Evolutionary conservation across 1,140 invertebrate species (phyloP).

Genomic region (Drosophila lacertosa): DNA sequence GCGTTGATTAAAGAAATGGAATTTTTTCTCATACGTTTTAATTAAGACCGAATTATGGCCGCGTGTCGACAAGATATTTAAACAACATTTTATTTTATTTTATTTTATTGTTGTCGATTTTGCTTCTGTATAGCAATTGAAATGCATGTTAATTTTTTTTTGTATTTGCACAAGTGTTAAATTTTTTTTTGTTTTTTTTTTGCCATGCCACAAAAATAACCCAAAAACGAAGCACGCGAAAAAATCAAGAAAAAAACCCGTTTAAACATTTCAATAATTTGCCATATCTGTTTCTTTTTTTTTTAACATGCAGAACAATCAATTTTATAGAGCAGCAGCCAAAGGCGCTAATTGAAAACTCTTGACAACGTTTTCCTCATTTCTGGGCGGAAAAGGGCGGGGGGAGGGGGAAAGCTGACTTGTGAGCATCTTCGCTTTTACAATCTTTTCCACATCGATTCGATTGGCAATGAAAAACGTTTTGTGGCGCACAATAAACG

Average conservation of each 20-base stretch:
- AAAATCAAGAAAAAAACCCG: conserved; percentile 17
- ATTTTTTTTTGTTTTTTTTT: conserved; percentile 42
- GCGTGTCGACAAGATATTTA: conserved; percentile 53
- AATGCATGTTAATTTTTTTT: conserved; percentile 45
- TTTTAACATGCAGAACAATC: conserved; percentile 34
- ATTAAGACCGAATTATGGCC: conserved; percentile 71
- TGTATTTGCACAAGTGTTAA: conserved; percentile 46
- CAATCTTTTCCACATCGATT: conserved; percentile 46
- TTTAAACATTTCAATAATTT: conserved; percentile 24
- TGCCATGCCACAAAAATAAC: conserved; percentile 56
- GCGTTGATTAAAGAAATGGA: conserved; percentile 48
- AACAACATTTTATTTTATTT: conserved; percentile 19
- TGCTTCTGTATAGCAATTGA: conserved; percentile 40
- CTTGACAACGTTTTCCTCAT: conserved; percentile 47
- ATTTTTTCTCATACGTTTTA: conserved; percentile 58
- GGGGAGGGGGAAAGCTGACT: not conserved
- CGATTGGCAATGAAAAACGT: conserved; percentile 76
- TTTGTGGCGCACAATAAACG: conserved; percentile 65
- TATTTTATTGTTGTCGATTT: conserved; percentile 44
- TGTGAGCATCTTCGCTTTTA: conserved; percentile 32
- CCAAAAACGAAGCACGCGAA: conserved; percentile 26
- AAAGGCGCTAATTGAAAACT: conserved; percentile 66
- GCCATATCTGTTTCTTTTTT: conserved; percentile 25
- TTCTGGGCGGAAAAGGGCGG: not conserved
- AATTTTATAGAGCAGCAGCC: conserved; percentile 27